Base-by-base conservation (phyloP, 2,888 invertebrate genomes). In the Marasmarcha lunaedactyla region DNA sequence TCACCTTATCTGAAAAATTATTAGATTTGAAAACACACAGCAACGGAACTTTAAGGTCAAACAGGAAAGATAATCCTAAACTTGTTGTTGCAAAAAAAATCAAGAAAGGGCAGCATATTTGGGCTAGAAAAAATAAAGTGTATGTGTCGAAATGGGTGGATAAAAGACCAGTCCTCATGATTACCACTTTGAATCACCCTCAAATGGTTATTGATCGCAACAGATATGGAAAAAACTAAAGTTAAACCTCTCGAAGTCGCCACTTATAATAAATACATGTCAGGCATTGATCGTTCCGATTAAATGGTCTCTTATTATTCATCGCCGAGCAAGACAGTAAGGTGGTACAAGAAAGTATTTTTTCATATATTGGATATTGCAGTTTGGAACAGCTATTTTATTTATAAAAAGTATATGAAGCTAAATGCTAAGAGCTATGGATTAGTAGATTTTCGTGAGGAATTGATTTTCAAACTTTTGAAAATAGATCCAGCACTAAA, bases 281-380 rank as follows among this genome's bases (percentile, higher is more conserved):
- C 43, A n/a, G 48, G 48, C 7, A 36, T 44, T n/a, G 46, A 46
- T 37, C 36, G 43, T 1, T 26, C 38, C 2, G 46, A 48, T 27
- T 44, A 48, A 15, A 48, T 47, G 45, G 12, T 47, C 10, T 39
- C 42, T 6, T 48, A 48, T 30, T 48, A 48, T 40, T 48, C 46
- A 12, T 39, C 39, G 7, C 40, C 43, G 4, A 30, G 37, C 9
- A 47, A 45, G 14, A 39, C 44, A 2, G n/a, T 47, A 7, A 33
- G 44, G 6, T 47, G 47, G 44, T 47, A 47, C 33, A 46, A 40
- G 33, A 42, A 42, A 14, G 42, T 42, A 1, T 25, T 42, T 15
- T 42, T 42, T 30, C 42, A 42, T 14, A 11, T 40, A 13, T 7
- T 42, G 5, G 40, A 42, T 33, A 10, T 38, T 1, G 40, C 39